Percentiles rank a stretch among this genome's conserved stretches.
phyloP scores from a whole-genome alignment of 2,113 vertebrate species.

The Polypterus senegalus region DNA sequence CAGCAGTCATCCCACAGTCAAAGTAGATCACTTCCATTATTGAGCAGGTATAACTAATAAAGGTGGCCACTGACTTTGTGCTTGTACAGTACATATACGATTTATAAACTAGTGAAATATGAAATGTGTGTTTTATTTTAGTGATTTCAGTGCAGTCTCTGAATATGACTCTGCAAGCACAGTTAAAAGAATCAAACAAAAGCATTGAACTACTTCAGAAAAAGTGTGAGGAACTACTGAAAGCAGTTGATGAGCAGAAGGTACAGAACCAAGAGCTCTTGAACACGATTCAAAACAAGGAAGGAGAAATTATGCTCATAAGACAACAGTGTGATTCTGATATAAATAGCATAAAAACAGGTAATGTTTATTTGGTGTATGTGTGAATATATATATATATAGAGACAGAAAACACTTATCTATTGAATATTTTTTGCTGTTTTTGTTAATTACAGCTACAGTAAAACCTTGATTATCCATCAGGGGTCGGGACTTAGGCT shows the following conservation, averaged over 20 bases:
- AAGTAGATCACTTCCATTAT: too few relatives aligned
- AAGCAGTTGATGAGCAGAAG: conserved; percentile 48
- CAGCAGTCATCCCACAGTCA: too few relatives aligned
- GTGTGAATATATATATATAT: conserved; percentile 9
- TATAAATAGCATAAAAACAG: conserved; percentile 49
- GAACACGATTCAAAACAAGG: conserved; percentile 48
- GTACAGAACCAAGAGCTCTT: conserved; percentile 45
- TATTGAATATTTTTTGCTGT: too few relatives aligned
- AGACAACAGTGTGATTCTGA: conserved; percentile 50
- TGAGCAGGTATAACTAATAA: too few relatives aligned
- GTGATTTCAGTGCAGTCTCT: conserved; percentile 57
- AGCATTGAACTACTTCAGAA: conserved; percentile 54
- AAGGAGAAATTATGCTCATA: conserved; percentile 46
- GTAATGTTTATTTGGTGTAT: conserved; percentile 29
- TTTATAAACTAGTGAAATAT: too few relatives aligned
- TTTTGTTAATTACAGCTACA: too few relatives aligned
- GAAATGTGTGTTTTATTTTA: conserved; percentile 20
- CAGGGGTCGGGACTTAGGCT: too few relatives aligned
- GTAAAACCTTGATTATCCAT: too few relatives aligned
- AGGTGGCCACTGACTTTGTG: too few relatives aligned
- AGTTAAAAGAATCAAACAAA: conserved; percentile 50
- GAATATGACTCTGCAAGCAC: conserved; percentile 56
- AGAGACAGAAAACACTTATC: too few relatives aligned
- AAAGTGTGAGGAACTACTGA: conserved; percentile 59
- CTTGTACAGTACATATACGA: too few relatives aligned